Percentiles rank a stretch among this genome's conserved stretches.
These are phyloP conservation scores for Neodiprion pinetum DNA, from an alignment of 1,140 invertebrate species.

Conservation along the genomic window DNA sequence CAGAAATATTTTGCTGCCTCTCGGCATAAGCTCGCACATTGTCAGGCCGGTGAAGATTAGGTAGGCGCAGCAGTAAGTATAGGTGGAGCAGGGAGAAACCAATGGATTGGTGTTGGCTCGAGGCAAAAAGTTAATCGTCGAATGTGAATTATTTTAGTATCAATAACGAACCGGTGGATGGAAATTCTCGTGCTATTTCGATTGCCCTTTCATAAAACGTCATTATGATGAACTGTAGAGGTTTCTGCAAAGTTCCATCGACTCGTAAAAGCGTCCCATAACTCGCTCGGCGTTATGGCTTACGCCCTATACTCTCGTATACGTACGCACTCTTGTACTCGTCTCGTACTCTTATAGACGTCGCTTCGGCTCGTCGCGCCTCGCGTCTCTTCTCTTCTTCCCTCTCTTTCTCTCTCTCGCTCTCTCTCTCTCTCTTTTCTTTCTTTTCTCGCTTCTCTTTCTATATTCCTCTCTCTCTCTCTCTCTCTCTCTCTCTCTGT, in stretches of 20 bases:
- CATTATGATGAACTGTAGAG: conserved; percentile 38
- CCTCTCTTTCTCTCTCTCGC: no score
- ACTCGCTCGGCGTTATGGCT: conserved; percentile 60
- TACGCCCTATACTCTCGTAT: background rate
- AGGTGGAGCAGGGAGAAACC: no score
- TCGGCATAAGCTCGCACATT: no score
- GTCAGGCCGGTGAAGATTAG: no score
- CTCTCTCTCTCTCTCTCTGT: background rate
- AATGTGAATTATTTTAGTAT: background rate
- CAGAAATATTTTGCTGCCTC: no score
- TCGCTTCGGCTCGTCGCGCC: background rate
- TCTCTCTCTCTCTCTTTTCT: background rate
- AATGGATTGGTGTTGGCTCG: no score
- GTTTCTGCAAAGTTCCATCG: conserved; percentile 59
- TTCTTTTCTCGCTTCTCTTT: no score
- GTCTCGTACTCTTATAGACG: background rate
- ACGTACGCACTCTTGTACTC: background rate
- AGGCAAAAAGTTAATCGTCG: background rate
- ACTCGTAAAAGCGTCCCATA: conserved; percentile 64
- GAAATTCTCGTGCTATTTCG: background rate
- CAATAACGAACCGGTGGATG: background rate
- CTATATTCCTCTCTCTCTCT: conserved; percentile 6
- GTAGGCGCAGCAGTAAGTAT: no score
- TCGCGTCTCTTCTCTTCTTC: background rate
- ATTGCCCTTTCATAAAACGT: conserved; percentile 11